Conservation (phyloP, 2,113 vertebrate species). For the Trematomus loennbergii region DNA sequence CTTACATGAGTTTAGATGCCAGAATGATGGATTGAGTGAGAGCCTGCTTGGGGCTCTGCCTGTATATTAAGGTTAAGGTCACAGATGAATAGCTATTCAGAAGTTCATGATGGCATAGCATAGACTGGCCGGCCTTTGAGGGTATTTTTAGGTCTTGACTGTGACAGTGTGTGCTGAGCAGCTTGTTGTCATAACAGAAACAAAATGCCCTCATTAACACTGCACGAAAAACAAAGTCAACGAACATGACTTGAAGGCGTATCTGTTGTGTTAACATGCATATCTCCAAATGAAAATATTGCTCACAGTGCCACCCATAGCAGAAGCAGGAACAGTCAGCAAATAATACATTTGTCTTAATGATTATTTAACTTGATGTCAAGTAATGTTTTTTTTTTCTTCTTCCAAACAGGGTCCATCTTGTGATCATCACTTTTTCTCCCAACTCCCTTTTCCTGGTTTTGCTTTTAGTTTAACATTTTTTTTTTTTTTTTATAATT, state of each 20-base stretch:
- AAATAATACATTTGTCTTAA: background rate
- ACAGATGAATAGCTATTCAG: slow-evolving; percentile 29
- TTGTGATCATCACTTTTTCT: slow-evolving; percentile 32
- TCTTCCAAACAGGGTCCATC: slow-evolving; percentile 76
- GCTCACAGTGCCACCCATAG: background rate
- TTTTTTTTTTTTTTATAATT: slow-evolving; percentile 39
- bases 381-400: slow-evolving; percentile 26
- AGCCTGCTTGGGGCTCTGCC: slow-evolving; percentile 7
- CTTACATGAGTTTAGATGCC: slow-evolving; percentile 24
- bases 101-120: slow-evolving; percentile 28
- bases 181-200: slow-evolving; percentile 78
- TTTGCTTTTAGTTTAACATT: slow-evolving; percentile 44
- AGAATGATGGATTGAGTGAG: slow-evolving; percentile 17
- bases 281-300: background rate
- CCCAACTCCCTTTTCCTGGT: slow-evolving; percentile 58
- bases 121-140: slow-evolving; percentile 31
- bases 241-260: slow-evolving; percentile 19
- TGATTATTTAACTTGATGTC: background rate
- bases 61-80: slow-evolving; percentile 42
- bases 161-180: slow-evolving; percentile 48
- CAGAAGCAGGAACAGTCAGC: background rate
- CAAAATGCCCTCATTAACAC: slow-evolving; percentile 54
- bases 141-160: slow-evolving; percentile 74
- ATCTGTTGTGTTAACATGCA: slow-evolving; percentile 27
- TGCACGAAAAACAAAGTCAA: slow-evolving; percentile 18